Evolutionary conservation across 2,888 invertebrate genomes (phyloP), one percentile per base, ranked within the genome.

Genomic region (Brachyptera putata): DNA sequence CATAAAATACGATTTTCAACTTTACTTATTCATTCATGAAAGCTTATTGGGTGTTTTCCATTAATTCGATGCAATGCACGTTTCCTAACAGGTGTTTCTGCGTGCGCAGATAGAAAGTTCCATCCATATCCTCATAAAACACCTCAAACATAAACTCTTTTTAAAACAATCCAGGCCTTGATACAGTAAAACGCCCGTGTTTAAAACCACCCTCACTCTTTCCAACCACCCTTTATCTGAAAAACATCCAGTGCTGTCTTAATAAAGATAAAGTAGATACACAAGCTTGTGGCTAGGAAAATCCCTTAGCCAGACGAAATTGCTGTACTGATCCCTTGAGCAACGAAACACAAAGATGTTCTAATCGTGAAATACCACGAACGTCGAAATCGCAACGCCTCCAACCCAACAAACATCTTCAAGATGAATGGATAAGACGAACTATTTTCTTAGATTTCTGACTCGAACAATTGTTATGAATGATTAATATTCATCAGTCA

Each of bases 221-320:
- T 46, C 7, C 34, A 13, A 24, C 16, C 50, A 30, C 50, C 50
- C 16, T 21, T 53, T 34, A 3, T 18, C n/a, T 34, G 53, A 13
- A 30, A 53, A 53, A 53, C 53, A 53, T 22, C 36, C 21, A n/a
- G 34, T 34, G 13, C 53, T 53, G 53, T 53, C 53, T 53, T 53
- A 53, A 53, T 53, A 53, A 36, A 53, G 53, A 53, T 53, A 53
- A 53, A 53, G 53, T 53, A 16, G 53, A 36, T 16, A 14, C 34
- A 34, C 22, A 22, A 53, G 53, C 49, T 50, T 30, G 49, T 24
- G 9, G 49, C 49, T 13, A n/a, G 26, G 49, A 18, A 49, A 49
- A 50, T 50, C 49, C 49, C 26, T 26, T 50, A 25, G 26, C 26
- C 49, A 16, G 49, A 50, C 30, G 49, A 50, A 50, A 50, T 50